These are phyloP conservation scores for Diglossa cyanea DNA, from an alignment of 2,797 vertebrate genomes.

Conservation along the genomic window DNA sequence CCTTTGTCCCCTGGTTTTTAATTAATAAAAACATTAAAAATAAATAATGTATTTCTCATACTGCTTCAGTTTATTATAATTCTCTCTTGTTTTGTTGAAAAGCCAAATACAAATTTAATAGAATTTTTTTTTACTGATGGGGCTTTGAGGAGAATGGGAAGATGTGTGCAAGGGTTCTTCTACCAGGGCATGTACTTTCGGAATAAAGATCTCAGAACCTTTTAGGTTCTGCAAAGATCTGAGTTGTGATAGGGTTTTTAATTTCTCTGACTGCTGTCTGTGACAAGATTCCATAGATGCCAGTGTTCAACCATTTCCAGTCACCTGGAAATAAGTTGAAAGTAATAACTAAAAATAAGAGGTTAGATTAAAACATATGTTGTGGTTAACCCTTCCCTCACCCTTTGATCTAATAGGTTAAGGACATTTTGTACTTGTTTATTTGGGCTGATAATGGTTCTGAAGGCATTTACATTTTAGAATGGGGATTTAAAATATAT, in stretches of 20 bases:
- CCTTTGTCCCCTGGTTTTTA: background rate
- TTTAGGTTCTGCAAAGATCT: background rate
- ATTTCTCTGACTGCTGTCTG: background rate
- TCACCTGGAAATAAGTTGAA: background rate
- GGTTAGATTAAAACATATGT: background rate
- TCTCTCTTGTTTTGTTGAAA: conserved; percentile 40
- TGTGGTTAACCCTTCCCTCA: background rate
- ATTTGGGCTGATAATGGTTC: background rate
- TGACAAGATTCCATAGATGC: background rate
- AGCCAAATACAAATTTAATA: background rate
- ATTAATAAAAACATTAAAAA: background rate
- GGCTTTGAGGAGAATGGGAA: background rate
- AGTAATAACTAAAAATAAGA: background rate
- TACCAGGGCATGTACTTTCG: background rate
- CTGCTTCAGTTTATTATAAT: conserved; percentile 22
- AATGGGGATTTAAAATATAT: conserved; percentile 27
- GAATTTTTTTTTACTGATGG: background rate
- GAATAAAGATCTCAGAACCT: background rate
- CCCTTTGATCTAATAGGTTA: background rate
- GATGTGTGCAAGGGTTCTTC: background rate
- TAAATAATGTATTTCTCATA: background rate
- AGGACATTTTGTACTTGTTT: background rate
- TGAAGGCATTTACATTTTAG: conserved; percentile 4
- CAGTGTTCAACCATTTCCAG: background rate
- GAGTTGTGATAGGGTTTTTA: background rate